Evolutionary conservation across 1,140 invertebrate genomes (phyloP), one percentile per base, ranked within the genome.

Genomic region (Hycleus cichorii): DNA sequence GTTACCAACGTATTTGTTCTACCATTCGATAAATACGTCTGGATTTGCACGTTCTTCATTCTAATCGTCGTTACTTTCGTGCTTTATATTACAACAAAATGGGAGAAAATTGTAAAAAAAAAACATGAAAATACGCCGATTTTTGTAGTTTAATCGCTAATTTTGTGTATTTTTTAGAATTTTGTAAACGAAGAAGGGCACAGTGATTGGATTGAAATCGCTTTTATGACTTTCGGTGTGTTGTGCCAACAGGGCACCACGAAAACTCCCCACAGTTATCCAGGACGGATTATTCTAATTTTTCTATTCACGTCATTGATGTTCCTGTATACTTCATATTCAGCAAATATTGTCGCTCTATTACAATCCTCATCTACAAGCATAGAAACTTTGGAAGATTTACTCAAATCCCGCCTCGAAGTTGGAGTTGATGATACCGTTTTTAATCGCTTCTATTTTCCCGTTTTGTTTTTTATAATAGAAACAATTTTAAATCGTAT

Each of bases 291-390:
- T 5, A 76, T 80, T 32, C 74, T 77, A 54, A 67, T 82, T 7
- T 62, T 80, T 4, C 60, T 81, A 1, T 81, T 81, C 55, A 67
- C 78, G 18, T 65, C 76, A 0, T 63, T 81, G 4, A 74, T 77
- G 70, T 76, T 76, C 59, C 53, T 77, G 6, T 84, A 83, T 62
- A 80, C 80, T 0, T 82, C 83, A 0, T 85, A 84, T 62, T 80
- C 82, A 3, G 83, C 83, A 0, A 84, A 84, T 59, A 86, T 85
- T 27, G 82, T 85, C 0, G 79, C 81, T n/a, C 66, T 85, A 1
- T 64, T 86, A 0, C 83, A 84, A 64, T 82, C 81, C 2, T 82
- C 82, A 12, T 82, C 82, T 0, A 76, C 75, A 0, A 78, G 78
- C 47, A 84, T 86, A 11, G 76, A 76, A 57, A 81, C 76, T 1